Evolutionary conservation across 1,140 invertebrate genomes (phyloP).

Genomic region (Doryteuthis pealeii): DNA sequence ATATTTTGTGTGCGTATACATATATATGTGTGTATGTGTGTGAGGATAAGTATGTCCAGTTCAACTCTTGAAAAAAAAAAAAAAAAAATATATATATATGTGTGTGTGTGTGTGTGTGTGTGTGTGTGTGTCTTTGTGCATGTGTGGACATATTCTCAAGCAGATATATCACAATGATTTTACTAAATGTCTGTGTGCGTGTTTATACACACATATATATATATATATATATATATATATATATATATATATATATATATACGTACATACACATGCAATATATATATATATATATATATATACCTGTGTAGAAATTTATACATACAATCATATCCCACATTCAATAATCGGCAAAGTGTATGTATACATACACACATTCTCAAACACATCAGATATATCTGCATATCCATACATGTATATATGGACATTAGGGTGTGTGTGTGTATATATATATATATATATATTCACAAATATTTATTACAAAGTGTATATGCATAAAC

Average conservation of each 20-base stretch:
- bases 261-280: neutral
- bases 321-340: neutral
- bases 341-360: no score
- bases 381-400: neutral
- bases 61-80: no score
- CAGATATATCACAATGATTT: no score
- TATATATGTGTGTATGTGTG: no score
- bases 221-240: conserved; percentile 7
- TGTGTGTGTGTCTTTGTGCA: no score
- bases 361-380: neutral
- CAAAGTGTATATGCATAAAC: neutral
- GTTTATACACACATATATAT: neutral
- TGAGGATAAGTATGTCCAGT: no score
- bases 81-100: no score
- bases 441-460: neutral
- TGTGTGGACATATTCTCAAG: no score
- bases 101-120: no score
- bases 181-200: no score
- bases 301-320: neutral
- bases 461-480: neutral
- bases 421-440: neutral
- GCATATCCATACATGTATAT: neutral
- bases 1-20: no score
- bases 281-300: neutral
- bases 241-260: conserved; percentile 5